phyloP scores from a whole-genome alignment of 2,888 invertebrate genomes.

The Drosophila anomelani region DNA sequence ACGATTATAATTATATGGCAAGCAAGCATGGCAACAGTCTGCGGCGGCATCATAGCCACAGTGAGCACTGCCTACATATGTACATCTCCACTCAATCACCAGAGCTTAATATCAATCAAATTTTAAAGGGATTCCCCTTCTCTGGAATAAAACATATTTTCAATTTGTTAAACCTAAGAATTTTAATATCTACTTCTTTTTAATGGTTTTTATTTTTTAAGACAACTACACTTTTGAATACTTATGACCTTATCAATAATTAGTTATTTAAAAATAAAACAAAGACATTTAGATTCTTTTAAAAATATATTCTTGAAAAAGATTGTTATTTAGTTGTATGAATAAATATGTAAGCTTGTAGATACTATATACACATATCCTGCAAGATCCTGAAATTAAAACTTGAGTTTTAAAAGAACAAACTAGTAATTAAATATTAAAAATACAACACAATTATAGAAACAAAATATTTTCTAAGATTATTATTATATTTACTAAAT shows the following conservation, averaged over 20 bases:
- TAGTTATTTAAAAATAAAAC: not conserved
- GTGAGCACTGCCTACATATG: not conserved
- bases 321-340: not conserved
- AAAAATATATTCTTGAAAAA: too few species aligned
- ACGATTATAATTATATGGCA: slow-evolving; percentile 73
- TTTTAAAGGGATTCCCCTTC: not conserved
- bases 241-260: not conserved
- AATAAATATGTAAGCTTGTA: not conserved
- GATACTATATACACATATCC: too few species aligned
- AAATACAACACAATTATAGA: too few species aligned
- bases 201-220: too few species aligned
- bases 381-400: too few species aligned
- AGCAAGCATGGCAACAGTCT: slow-evolving; percentile 35
- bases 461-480: too few species aligned
- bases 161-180: too few species aligned
- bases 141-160: not conserved
- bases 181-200: too few species aligned
- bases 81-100: too few species aligned
- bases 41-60: not conserved
- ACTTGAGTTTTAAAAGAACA: too few species aligned
- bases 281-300: not conserved
- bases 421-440: too few species aligned
- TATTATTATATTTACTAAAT: not conserved
- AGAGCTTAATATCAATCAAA: not conserved
- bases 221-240: too few species aligned